Base-by-base conservation (phyloP, 2,888 invertebrate species). In the Altica lythri region DNA sequence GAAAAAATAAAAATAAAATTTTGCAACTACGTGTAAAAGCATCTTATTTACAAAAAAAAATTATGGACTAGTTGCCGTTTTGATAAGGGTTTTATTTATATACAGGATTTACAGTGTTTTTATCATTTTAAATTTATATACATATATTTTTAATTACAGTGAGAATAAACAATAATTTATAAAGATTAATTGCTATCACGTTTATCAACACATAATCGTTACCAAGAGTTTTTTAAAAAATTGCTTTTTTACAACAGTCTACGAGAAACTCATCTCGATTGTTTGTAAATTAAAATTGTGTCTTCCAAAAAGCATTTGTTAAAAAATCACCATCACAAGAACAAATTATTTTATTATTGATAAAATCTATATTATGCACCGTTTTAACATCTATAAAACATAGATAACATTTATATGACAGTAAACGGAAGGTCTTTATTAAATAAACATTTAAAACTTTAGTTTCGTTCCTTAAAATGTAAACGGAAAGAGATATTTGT, bases 131-230 rank as follows among this genome's bases (percentile, higher is more conserved):
- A 27, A 40, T 40, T 48, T 62, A 60, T 60, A 19, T 61, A 59
- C 58, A 61, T 48, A 55, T 38, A 51, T 50, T 32, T 42, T 27
- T 19, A 17, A 19, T 40, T 49, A 53, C 49, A 46, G 29, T 38
- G 38, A 51, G 49, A 46, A 49, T 18, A 42, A 56, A 59, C 49
- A 49, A 47, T 58, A 53, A 46, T 55, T 47, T 53, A 10, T 30
- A 64, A 68, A 68, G 64, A 68, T n/a, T n/a, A n/a, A n/a, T 66
- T 69, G 65, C 70, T 71, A 70, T 69, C 68, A 69, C 67, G 66
- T 62, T 65, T 57, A 64, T 59, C 59, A 57, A 60, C 56, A 60
- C 52, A 58, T 37, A 53, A 25, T 56, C 49, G 46, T 53, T 55
- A 56, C 34, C n/a, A n/a, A 53, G 10, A 22, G 6, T 4, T 46